Percentiles rank a stretch among this genome's conserved stretches.
Conservation (phyloP, 2,113 vertebrate species). For the Calidris pugnax region DNA sequence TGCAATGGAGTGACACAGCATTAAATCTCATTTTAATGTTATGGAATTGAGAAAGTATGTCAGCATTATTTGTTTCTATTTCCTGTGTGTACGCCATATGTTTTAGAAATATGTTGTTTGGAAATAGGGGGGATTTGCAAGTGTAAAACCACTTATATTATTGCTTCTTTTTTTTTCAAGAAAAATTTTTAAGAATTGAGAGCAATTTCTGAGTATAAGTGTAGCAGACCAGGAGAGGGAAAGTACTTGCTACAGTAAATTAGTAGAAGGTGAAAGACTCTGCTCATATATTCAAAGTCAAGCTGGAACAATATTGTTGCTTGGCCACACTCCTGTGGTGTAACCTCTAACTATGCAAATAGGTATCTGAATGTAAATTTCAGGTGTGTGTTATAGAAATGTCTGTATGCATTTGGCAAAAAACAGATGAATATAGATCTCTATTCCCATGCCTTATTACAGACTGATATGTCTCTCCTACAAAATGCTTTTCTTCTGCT, state of each 20-base stretch:
- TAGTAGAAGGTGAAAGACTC: background rate
- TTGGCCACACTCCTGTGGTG: background rate
- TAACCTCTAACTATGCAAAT: background rate
- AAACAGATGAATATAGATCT: rapidly evolving
- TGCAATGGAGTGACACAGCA: background rate
- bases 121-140: background rate
- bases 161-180: background rate
- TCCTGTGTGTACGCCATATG: background rate
- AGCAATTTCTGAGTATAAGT: background rate
- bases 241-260: background rate
- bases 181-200: background rate
- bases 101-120: background rate
- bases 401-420: background rate
- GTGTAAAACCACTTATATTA: background rate
- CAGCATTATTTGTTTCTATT: background rate
- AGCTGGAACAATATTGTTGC: background rate
- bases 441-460: background rate
- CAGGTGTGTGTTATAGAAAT: background rate
- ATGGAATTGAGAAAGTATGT: background rate
- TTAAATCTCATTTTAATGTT: constrained; percentile 17
- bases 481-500: background rate
- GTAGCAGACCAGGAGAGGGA: background rate
- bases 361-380: background rate
- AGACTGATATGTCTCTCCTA: background rate
- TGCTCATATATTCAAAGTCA: background rate